Evolutionary conservation across 1,140 invertebrate genomes (phyloP), one percentile per base, ranked within the genome.

Genomic region (Lycorma delicatula): DNA sequence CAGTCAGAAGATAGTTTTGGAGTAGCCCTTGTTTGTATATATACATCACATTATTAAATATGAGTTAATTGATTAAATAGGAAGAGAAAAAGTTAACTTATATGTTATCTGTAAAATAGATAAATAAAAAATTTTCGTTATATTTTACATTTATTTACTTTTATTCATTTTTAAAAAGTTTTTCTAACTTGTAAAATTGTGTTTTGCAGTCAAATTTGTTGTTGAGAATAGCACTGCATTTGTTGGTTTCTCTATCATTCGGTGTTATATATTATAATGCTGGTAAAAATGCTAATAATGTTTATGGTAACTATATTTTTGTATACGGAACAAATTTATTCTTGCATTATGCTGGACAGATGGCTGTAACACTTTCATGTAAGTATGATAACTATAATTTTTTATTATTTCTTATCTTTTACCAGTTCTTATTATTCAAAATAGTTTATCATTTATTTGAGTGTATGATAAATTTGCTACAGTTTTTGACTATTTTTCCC

Each of bases 311-410:
- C 74, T 90, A 91, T 63, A 89, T 91, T 2, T 95, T 91, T 65
- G 72, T 97, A 1, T 97, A 96, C 70, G 93, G 94, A 60, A 86
- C 88, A 13, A 82, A 93, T 66, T 72, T 97, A 44, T 84, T 97
- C 54, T 79, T 95, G 16, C 89, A 96, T 59, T 96, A 96, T 67
- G 93, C 92, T 9, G 91, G 92, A 49, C 89, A 95, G 74, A 96
- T 96, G 92, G 89, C 92, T 3, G 93, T 94, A n/a, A 89, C 92
- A 41, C 74, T 96, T 60, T 89, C 90, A 54, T 96, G 92, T 94
- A 79, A 91, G 89, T 86, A 69, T 58, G 54, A 57, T 36, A 29
- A 28, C 26, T 48, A 18, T n/a, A n/a, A n/a, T n/a, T n/a, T n/a
- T n/a, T n/a, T n/a, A n/a, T n/a, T n/a, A n/a, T n/a, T n/a, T n/a